Percentiles rank a stretch among this genome's conserved stretches.
Evolutionary conservation across 1,140 invertebrate genomes (phyloP).

Genomic region (Pectinophora gossypiella): DNA sequence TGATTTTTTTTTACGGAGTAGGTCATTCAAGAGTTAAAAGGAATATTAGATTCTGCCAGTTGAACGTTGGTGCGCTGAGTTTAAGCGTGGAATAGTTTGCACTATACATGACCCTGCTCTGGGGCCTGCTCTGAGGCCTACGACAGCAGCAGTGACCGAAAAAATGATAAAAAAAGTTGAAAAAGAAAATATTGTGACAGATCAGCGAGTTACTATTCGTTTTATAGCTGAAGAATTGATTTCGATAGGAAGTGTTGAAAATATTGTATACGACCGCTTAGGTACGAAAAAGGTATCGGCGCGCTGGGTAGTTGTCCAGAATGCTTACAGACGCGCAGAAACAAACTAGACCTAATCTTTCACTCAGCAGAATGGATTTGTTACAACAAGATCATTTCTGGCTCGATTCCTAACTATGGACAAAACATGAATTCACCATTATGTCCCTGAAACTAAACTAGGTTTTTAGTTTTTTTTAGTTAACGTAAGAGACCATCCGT

Average conservation of each 20-base stretch:
- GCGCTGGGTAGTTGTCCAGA: slow-evolving; percentile 6
- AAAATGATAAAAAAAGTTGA: too few species aligned
- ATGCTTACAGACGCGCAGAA: not conserved
- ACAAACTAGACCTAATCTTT: not conserved
- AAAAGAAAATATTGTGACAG: too few species aligned
- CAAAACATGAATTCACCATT: slow-evolving; percentile 8
- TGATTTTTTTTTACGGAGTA: too few species aligned
- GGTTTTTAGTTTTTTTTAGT: slow-evolving; percentile 5
- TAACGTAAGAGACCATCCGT: slow-evolving; percentile 7
- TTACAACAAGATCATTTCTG: slow-evolving; percentile 4
- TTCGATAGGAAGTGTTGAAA: slow-evolving; percentile 1
- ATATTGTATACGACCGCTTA: slow-evolving; percentile 4
- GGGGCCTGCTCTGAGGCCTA: too few species aligned
- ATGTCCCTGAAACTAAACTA: slow-evolving; percentile 5
- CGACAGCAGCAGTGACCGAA: too few species aligned
- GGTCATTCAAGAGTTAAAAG: too few species aligned
- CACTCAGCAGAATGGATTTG: not conserved
- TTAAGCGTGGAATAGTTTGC: too few species aligned
- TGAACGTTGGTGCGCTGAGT: too few species aligned
- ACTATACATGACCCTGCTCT: too few species aligned
- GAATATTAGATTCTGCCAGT: too few species aligned
- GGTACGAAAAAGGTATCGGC: slow-evolving; percentile 10
- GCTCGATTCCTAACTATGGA: slow-evolving; percentile 10
- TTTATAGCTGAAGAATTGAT: not conserved
- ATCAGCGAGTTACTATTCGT: too few species aligned